Percentiles rank a stretch among this genome's conserved stretches.
Evolutionary conservation across 2,113 vertebrate species (phyloP).

Genomic region (Chaenogobius annularis): DNA sequence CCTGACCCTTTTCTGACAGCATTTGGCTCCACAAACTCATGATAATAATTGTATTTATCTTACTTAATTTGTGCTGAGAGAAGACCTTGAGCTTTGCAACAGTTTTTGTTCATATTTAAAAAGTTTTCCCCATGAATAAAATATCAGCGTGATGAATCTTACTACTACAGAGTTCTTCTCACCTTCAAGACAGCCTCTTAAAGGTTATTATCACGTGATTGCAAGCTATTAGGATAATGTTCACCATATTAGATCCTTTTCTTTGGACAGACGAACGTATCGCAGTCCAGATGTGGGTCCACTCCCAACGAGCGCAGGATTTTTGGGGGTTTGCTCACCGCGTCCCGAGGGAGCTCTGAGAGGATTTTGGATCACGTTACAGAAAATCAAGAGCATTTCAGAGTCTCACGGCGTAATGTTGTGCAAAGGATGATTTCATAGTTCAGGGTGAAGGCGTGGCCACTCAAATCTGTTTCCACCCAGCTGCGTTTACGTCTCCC

Average conservation of each 20-base stretch:
- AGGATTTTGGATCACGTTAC: constrained; percentile 58
- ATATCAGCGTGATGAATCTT: too few species aligned
- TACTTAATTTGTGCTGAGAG: too few species aligned
- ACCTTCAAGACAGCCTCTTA: not conserved
- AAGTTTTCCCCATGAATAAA: too few species aligned
- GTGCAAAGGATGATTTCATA: constrained; percentile 68
- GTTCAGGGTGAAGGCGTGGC: constrained; percentile 53
- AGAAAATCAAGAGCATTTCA: constrained; percentile 42
- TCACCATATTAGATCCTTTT: not conserved
- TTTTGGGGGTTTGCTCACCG: constrained; percentile 34
- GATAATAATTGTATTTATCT: too few species aligned
- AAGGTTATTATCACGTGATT: not conserved
- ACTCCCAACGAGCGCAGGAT: constrained; percentile 52
- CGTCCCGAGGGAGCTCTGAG: constrained; percentile 39
- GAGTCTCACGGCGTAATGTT: constrained; percentile 34
- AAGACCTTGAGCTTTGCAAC: too few species aligned
- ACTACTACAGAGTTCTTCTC: too few species aligned
- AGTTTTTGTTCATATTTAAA: too few species aligned
- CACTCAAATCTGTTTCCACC: constrained; percentile 32
- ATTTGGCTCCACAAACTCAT: too few species aligned
- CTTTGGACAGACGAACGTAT: constrained; percentile 29
- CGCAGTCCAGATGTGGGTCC: constrained; percentile 52
- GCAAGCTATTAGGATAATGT: not conserved
- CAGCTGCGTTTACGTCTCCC: constrained; percentile 25
- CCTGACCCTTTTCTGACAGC: too few species aligned